These are phyloP conservation scores for Oreochromis aureus DNA, from an alignment of 2,113 vertebrate species.

Conservation along the genomic window DNA sequence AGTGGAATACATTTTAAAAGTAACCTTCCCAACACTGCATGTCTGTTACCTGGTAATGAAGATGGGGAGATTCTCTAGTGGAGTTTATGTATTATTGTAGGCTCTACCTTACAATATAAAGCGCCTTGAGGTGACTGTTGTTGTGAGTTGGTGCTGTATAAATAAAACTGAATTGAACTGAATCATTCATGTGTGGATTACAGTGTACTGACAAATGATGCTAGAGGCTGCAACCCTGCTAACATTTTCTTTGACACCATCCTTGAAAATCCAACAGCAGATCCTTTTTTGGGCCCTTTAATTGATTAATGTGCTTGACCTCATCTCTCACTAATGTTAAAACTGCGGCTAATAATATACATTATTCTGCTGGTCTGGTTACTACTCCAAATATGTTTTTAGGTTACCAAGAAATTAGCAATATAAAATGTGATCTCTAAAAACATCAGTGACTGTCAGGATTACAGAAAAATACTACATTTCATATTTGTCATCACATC, in stretches of 20 bases:
- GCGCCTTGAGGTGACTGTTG: neutral
- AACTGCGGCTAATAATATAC: neutral
- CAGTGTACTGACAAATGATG: neutral
- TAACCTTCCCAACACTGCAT: too few species aligned
- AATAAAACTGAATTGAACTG: neutral
- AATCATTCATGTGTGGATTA: neutral
- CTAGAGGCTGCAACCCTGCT: neutral
- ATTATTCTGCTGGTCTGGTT: neutral
- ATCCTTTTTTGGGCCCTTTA: neutral
- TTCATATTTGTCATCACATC: too few species aligned
- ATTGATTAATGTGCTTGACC: neutral
- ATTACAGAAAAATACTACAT: neutral
- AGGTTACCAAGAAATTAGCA: neutral
- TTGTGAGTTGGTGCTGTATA: neutral
- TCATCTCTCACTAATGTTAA: neutral
- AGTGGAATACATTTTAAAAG: too few species aligned
- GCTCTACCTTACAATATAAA: neutral
- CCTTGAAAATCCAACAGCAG: neutral
- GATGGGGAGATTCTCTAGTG: neutral
- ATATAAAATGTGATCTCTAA: neutral
- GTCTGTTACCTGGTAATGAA: neutral
- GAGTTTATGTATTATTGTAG: neutral
- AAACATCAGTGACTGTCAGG: fast-evolving
- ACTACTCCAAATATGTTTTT: neutral
- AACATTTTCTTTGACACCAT: neutral